These are phyloP conservation scores for Sympetrum striolatum DNA, from an alignment of 2,888 invertebrate species.

Conservation along the genomic window DNA sequence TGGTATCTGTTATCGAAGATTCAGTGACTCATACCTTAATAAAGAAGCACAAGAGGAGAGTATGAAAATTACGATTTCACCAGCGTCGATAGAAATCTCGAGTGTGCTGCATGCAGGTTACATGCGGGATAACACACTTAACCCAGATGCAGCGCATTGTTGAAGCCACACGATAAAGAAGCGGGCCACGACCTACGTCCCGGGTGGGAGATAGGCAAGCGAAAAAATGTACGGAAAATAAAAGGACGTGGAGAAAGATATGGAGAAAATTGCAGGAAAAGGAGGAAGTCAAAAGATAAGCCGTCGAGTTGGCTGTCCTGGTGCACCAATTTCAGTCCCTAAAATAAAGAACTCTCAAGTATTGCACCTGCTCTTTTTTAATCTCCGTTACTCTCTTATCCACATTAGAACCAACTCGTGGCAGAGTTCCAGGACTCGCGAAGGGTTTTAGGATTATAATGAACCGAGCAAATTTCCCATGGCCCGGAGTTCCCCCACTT, in stretches of 20 bases:
- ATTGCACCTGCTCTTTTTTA: neutral
- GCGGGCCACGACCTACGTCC: neutral
- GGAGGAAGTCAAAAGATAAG: neutral
- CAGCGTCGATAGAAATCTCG: neutral
- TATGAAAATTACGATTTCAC: neutral
- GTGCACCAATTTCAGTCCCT: neutral
- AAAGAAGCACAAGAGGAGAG: neutral
- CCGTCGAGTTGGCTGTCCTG: neutral
- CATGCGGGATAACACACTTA: conserved; percentile 14
- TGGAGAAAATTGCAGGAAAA: neutral
- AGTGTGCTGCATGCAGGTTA: neutral
- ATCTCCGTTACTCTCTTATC: neutral
- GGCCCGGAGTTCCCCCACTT: neutral
- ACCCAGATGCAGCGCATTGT: conserved; percentile 9
- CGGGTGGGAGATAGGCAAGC: neutral
- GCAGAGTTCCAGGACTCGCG: conserved; percentile 16
- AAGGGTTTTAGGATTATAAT: conserved; percentile 16
- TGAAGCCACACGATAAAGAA: neutral
- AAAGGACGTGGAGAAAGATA: neutral
- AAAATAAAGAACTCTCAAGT: neutral
- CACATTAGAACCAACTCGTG: neutral
- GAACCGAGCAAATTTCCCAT: neutral
- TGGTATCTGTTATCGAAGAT: too few species aligned
- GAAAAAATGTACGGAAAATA: neutral
- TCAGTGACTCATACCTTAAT: neutral